Evolutionary conservation across 2,797 vertebrate species (phyloP).

Genomic region (Dromococcyx pavoninus): DNA sequence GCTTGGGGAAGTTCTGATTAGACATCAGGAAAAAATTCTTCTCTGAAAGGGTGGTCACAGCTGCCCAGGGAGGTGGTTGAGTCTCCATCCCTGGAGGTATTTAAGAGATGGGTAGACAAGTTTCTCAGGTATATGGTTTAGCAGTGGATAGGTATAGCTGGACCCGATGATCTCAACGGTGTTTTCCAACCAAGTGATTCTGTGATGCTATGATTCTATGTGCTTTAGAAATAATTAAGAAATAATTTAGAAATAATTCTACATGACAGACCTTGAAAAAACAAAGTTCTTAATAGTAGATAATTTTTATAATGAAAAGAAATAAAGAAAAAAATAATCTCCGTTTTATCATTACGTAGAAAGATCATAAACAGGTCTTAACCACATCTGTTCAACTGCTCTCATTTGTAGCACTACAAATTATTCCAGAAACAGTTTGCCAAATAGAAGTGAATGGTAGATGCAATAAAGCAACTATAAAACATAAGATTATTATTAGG

Average conservation of each 20-base stretch:
- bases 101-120: no score
- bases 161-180: no score
- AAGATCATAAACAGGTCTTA: neutral
- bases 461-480: neutral
- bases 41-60: no score
- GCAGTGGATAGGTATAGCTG: no score
- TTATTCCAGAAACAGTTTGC: neutral
- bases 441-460: neutral
- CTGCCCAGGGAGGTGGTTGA: no score
- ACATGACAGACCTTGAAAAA: neutral
- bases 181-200: no score
- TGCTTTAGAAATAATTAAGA: neutral
- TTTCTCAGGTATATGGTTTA: no score
- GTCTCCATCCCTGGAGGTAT: no score
- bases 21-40: no score
- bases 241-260: no score
- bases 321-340: neutral
- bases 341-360: neutral
- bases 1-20: no score
- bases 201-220: rapidly evolving
- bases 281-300: neutral
- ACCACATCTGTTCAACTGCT: neutral
- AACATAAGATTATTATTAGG: neutral
- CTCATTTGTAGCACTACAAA: neutral
- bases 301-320: neutral